Conservation (phyloP, 2,113 vertebrate species). For the Vireo altiloquus region DNA sequence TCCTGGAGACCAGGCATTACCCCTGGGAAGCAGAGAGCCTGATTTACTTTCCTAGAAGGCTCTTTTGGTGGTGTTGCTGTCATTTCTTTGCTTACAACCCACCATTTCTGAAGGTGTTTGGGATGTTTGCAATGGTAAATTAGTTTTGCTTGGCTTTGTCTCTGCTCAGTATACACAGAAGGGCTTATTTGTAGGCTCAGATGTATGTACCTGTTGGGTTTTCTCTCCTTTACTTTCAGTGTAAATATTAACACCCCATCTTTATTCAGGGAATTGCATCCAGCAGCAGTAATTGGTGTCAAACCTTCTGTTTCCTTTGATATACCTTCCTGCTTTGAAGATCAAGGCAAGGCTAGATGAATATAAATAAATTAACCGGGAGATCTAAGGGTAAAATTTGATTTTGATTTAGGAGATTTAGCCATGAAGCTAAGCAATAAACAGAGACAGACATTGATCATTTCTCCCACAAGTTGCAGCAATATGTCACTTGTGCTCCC, state of each 20-base stretch:
- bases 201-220: background rate
- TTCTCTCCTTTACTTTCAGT: conserved; percentile 22
- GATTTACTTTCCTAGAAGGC: background rate
- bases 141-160: background rate
- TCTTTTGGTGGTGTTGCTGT: background rate
- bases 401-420: conserved; percentile 19
- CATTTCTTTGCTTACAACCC: background rate
- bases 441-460: background rate
- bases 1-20: background rate
- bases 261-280: conserved; percentile 21
- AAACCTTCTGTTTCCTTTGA: conserved; percentile 49
- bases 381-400: background rate
- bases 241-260: conserved; percentile 44
- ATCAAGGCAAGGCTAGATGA: conserved; percentile 41
- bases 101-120: background rate
- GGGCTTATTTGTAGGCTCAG: conserved; percentile 2
- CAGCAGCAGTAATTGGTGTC: conserved; percentile 58
- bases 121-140: background rate
- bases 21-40: background rate
- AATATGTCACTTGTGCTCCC: background rate
- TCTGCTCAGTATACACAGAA: background rate
- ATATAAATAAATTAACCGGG: conserved; percentile 32
- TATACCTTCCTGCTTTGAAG: conserved; percentile 54
- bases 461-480: background rate
- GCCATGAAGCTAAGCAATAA: background rate